Evolutionary conservation across 1,140 invertebrate species (phyloP), one percentile per base, ranked within the genome.

Genomic region (Achroia grisella): DNA sequence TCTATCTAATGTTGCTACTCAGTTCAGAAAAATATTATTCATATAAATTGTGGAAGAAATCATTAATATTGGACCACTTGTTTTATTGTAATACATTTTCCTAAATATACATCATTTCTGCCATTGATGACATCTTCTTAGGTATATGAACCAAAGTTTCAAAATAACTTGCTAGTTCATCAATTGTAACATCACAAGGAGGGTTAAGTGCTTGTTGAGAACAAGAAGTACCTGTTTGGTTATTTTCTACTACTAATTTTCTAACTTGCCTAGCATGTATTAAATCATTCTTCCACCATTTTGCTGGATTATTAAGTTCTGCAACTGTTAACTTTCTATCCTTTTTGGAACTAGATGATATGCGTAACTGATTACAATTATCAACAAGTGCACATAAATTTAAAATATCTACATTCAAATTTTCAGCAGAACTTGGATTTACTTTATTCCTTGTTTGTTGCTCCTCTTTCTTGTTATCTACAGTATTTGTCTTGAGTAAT

Each of bases 101-200:
- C 90, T 89, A 97, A 87, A 95, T 97, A 77, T 97, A 97, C 95
- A 97, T 97, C 95, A 97, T 96, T 87, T 97, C 95, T 42, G 96
- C 96, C 95, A 97, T 97, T 39, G 93, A 91, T 27, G 95, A 97
- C 96, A 97, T 97, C 79, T 97, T 97, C 84, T 95, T 96, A 52
- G 96, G 96, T 87, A 97, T 96, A 89, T 97, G 93, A 45, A 97
- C 93, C 74, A 94, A 92, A 57, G 94, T 93, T 80, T 97, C 95
- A 76, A 97, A 95, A 80, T 97, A 97, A 71, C 93, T 94, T 39
- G 95, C 95, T 56, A 97, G 87, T 86, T 97, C 95, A 68, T 96
- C 94, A 59, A 97, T 96, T 32, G 93, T 96, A 31, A 95, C 91
- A 82, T 93, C 92, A 76, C 91, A 91, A 10, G 90, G 89, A 32